Evolutionary conservation across 92 coral and sea anemone genomes (phyloP).

Genomic region (Zoanthus sociatus): DNA sequence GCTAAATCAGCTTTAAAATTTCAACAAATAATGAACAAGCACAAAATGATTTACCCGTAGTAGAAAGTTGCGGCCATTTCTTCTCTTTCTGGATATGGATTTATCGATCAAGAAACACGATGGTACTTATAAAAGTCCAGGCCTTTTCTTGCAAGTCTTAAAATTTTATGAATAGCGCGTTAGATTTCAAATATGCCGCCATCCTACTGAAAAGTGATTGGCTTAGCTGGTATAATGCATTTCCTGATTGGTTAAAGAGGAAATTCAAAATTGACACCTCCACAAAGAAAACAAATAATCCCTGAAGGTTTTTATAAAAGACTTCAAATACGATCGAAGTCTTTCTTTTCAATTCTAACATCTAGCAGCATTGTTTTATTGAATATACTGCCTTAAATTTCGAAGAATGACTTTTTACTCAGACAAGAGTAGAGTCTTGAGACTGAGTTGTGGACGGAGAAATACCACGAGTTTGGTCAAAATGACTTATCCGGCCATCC

Average conservation of each 20-base stretch:
- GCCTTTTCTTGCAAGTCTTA: slow-evolving; percentile 71
- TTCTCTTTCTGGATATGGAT: slow-evolving; percentile 51
- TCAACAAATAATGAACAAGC: neutral
- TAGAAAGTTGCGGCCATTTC: slow-evolving; percentile 79
- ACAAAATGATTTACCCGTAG: slow-evolving; percentile 68
- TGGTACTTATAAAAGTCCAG: slow-evolving; percentile 59
- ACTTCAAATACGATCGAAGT: slow-evolving; percentile 50
- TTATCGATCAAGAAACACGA: slow-evolving; percentile 74
- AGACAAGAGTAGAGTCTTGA: neutral
- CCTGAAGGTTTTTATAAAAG: slow-evolving; percentile 32
- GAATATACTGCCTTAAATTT: neutral
- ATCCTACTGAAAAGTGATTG: slow-evolving; percentile 84
- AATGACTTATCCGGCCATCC: neutral
- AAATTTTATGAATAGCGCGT: slow-evolving; percentile 84
- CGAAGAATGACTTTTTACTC: neutral
- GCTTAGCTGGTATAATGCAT: slow-evolving; percentile 59
- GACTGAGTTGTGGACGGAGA: neutral
- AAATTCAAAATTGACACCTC: slow-evolving; percentile 77
- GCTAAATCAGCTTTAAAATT: neutral
- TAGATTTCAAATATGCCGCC: slow-evolving; percentile 99
- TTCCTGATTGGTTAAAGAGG: slow-evolving; percentile 75
- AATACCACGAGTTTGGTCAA: neutral
- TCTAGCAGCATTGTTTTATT: slow-evolving; percentile 17
- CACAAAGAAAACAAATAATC: slow-evolving; percentile 40
- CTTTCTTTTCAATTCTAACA: slow-evolving; percentile 24